Percentiles rank a stretch among this genome's conserved stretches.
These are phyloP conservation scores for Arion vulgaris DNA, from an alignment of 1,140 invertebrate species.

Conservation along the genomic window DNA sequence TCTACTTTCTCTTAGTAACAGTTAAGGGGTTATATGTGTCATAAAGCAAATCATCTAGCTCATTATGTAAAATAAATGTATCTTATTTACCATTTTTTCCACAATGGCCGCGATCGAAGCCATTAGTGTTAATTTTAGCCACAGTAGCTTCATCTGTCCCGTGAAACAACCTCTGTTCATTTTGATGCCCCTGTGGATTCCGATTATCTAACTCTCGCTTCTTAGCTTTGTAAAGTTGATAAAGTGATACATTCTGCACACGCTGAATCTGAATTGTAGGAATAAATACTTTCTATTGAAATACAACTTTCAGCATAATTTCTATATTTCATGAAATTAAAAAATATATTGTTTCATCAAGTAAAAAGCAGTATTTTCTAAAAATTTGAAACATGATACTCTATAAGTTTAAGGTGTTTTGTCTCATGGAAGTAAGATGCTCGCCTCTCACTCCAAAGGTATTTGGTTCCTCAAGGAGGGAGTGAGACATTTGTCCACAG, in stretches of 20 bases:
- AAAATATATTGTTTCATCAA: neutral
- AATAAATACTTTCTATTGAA: neutral
- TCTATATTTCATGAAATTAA: neutral
- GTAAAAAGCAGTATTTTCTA: too few relatives aligned
- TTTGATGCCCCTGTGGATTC: constrained; percentile 43
- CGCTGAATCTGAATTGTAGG: constrained; percentile 54
- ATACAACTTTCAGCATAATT: neutral
- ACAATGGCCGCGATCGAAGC: constrained; percentile 63
- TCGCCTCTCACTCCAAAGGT: too few relatives aligned
- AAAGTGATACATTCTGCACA: constrained; percentile 54
- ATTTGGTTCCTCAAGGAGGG: too few relatives aligned
- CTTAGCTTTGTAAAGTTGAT: constrained; percentile 51
- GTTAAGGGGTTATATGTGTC: too few relatives aligned
- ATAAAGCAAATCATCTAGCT: too few relatives aligned
- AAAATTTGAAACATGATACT: too few relatives aligned
- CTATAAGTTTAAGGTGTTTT: too few relatives aligned
- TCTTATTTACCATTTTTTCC: constrained; percentile 65
- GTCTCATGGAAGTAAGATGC: too few relatives aligned
- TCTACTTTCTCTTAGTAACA: too few relatives aligned
- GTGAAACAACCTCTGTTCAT: constrained; percentile 60
- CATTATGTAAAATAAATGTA: too few relatives aligned
- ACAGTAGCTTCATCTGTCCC: constrained; percentile 52
- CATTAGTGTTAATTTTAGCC: constrained; percentile 54
- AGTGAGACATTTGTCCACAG: too few relatives aligned
- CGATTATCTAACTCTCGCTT: constrained; percentile 47